A percentile compares a stretch with the other conserved stretches of the same genome.
These are phyloP conservation scores for Drosophila gunungcola DNA, from an alignment of 1,140 invertebrate species.

Conservation along the genomic window DNA sequence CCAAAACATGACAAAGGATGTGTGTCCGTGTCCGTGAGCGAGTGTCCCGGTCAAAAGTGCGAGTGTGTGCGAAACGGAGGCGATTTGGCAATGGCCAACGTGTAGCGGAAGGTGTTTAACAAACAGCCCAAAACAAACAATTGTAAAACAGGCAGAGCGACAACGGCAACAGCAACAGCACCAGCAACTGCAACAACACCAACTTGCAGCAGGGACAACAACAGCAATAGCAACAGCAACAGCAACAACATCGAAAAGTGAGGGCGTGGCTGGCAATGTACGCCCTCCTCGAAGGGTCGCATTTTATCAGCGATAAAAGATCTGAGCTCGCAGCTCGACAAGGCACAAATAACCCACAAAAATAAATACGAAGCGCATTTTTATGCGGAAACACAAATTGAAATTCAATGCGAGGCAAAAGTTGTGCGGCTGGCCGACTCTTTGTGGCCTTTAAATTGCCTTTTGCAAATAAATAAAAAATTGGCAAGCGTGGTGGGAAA, in stretches of 20 bases:
- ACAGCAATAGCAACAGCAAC: background rate
- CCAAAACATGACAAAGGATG: slow-evolving; percentile 83
- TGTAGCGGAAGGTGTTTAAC: slow-evolving; percentile 84
- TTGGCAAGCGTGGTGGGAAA: slow-evolving; percentile 29
- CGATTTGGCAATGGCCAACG: slow-evolving; percentile 59
- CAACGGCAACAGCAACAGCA: slow-evolving; percentile 40
- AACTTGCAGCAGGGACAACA: slow-evolving; percentile 1
- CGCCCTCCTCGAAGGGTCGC: slow-evolving; percentile 59
- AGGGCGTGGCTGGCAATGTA: slow-evolving; percentile 61
- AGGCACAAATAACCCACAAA: slow-evolving; percentile 67
- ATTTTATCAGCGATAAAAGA: slow-evolving; percentile 79
- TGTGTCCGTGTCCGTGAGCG: slow-evolving; percentile 21
- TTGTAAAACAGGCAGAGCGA: slow-evolving; percentile 71
- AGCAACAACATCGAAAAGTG: slow-evolving; percentile 15
- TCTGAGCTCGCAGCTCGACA: slow-evolving; percentile 40
- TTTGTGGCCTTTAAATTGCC: slow-evolving; percentile 67
- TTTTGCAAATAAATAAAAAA: slow-evolving; percentile 78
- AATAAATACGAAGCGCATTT: slow-evolving; percentile 69
- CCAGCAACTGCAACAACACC: slow-evolving; percentile 5
- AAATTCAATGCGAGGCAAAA: slow-evolving; percentile 74
- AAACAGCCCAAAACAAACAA: slow-evolving; percentile 82
- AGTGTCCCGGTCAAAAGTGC: slow-evolving; percentile 19
- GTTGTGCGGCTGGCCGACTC: slow-evolving; percentile 26
- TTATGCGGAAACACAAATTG: slow-evolving; percentile 83
- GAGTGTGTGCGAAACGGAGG: slow-evolving; percentile 51